Percentiles rank a stretch among this genome's conserved stretches.
These are phyloP conservation scores for Prochilodus magdalenae DNA, from an alignment of 2,113 vertebrate genomes.

Conservation along the genomic window DNA sequence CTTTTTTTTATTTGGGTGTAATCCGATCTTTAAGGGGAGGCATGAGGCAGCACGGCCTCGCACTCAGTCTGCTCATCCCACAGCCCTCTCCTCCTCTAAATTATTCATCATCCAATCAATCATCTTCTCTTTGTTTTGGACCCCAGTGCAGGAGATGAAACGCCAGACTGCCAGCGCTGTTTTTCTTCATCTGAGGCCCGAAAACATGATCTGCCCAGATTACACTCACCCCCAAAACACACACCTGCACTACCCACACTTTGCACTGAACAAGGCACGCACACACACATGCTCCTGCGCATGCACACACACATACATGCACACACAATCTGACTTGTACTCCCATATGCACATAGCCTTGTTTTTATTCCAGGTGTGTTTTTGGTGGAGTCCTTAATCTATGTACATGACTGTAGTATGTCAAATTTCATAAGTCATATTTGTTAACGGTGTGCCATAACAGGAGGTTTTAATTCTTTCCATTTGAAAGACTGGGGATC, in stretches of 20 bases:
- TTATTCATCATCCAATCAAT: constrained; percentile 87
- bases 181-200: constrained; percentile 83
- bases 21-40: constrained; percentile 70
- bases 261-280: neutral
- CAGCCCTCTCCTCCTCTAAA: constrained; percentile 80
- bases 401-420: constrained; percentile 20
- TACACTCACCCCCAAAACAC: constrained; percentile 68
- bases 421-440: no score
- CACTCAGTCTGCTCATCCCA: constrained; percentile 69
- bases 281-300: constrained; percentile 18
- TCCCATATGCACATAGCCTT: constrained; percentile 22
- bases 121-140: constrained; percentile 86
- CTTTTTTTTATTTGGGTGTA: constrained; percentile 34
- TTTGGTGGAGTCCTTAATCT: constrained; percentile 41
- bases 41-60: constrained; percentile 57
- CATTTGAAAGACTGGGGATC: constrained; percentile 2
- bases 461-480: constrained; percentile 25
- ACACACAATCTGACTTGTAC: neutral
- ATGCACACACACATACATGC: neutral
- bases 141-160: constrained; percentile 84
- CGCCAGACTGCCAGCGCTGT: constrained; percentile 78
- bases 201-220: constrained; percentile 84
- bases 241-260: constrained; percentile 45
- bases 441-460: constrained; percentile 44
- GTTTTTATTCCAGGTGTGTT: constrained; percentile 22